Conservation (phyloP, 2,113 vertebrate species). For the Heteronetta atricapilla region DNA sequence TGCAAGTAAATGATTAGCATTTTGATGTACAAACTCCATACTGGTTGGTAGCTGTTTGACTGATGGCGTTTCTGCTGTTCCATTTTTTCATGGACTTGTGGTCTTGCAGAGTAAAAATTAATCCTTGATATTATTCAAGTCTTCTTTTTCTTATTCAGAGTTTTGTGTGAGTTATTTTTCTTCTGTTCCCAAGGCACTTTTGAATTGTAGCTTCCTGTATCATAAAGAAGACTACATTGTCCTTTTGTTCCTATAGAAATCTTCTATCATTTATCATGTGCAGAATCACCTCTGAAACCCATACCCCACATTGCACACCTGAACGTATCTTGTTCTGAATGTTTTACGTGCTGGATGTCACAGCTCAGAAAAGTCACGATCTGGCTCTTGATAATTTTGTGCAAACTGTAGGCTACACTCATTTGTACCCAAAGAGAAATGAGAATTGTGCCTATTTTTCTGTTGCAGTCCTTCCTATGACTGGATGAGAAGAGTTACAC, state of each 20-base stretch:
- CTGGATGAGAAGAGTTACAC: slow-evolving; percentile 98
- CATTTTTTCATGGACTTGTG: background rate
- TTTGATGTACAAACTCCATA: background rate
- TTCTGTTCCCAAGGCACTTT: background rate
- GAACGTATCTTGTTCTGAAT: background rate
- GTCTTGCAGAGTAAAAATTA: background rate
- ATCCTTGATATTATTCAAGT: background rate
- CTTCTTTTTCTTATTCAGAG: background rate
- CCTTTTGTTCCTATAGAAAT: background rate
- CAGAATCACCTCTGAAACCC: background rate
- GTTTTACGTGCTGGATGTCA: background rate
- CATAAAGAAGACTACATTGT: accelerated
- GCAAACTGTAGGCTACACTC: background rate
- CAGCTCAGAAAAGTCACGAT: background rate
- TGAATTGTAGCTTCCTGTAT: background rate
- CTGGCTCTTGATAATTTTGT: background rate
- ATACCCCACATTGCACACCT: background rate
- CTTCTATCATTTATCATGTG: background rate
- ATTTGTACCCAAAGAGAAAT: background rate
- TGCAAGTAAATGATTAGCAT: background rate
- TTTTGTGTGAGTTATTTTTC: background rate
- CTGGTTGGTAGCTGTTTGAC: background rate
- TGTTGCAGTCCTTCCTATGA: slow-evolving; percentile 92
- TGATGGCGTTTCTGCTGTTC: background rate
- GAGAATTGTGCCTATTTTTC: slow-evolving; percentile 17